These are phyloP conservation scores for Charina bottae DNA, from an alignment of 2,113 vertebrate species.

Conservation along the genomic window DNA sequence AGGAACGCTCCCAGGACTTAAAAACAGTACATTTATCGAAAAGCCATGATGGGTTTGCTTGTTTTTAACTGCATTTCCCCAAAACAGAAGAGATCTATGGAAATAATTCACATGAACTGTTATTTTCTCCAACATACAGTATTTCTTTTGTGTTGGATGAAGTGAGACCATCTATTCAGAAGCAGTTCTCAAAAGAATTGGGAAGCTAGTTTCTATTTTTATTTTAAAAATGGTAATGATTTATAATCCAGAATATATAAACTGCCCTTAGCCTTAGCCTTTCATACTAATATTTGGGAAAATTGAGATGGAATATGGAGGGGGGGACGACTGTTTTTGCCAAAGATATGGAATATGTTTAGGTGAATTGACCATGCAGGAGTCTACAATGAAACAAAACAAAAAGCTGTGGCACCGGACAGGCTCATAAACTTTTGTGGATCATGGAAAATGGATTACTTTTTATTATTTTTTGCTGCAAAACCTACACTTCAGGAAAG, in stretches of 20 bases:
- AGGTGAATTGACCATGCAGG: neutral
- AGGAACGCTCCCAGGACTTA: slow-evolving; percentile 20
- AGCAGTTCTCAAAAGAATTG: neutral
- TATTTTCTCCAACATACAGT: neutral
- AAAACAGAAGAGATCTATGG: neutral
- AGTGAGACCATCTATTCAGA: neutral
- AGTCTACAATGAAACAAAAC: neutral
- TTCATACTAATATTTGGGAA: neutral
- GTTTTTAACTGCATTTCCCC: slow-evolving; percentile 15
- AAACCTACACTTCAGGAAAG: neutral
- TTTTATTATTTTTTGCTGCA: neutral
- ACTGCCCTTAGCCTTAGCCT: neutral
- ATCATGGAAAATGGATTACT: neutral
- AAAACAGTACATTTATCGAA: slow-evolving; percentile 23
- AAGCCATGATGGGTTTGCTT: neutral
- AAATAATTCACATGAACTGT: neutral
- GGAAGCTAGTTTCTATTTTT: neutral
- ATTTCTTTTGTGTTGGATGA: neutral
- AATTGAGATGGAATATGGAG: neutral
- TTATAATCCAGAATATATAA: neutral
- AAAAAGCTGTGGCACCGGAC: neutral
- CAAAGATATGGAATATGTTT: neutral
- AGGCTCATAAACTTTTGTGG: neutral
- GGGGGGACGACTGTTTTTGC: neutral
- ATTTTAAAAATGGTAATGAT: neutral